Percentiles rank a stretch among this genome's conserved stretches.
These are phyloP conservation scores for Archips xylosteana DNA, from an alignment of 2,888 invertebrate genomes.

Conservation along the genomic window DNA sequence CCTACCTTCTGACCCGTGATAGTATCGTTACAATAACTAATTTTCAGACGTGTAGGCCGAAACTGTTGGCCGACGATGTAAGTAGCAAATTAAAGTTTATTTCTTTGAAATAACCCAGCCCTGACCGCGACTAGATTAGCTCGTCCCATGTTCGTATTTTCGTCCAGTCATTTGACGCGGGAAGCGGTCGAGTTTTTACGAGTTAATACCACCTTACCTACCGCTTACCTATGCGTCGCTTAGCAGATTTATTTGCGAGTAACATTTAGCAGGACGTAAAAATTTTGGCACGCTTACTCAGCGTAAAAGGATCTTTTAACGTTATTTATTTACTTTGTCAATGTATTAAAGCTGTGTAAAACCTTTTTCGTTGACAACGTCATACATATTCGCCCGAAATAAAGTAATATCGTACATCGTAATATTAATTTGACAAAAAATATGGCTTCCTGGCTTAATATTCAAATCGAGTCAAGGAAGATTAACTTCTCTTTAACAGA, in stretches of 20 bases:
- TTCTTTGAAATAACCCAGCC: not conserved
- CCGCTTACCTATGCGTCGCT: not conserved
- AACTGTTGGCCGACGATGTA: slow-evolving; percentile 7
- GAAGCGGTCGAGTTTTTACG: not conserved
- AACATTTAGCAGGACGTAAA: not conserved
- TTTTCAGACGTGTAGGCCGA: slow-evolving; percentile 3
- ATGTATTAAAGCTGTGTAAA: not conserved
- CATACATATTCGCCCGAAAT: not conserved
- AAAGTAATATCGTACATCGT: not conserved
- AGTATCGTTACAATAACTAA: slow-evolving; percentile 24
- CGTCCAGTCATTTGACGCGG: not conserved
- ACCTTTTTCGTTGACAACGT: not conserved
- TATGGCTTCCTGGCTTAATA: not conserved
- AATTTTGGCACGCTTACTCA: not conserved
- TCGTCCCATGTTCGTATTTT: slow-evolving; percentile 16
- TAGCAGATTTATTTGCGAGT: not conserved
- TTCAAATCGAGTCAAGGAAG: not conserved
- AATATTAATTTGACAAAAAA: not conserved
- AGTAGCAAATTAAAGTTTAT: slow-evolving; percentile 8
- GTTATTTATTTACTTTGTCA: not conserved
- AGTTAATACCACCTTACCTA: not conserved
- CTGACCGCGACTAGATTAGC: slow-evolving; percentile 7
- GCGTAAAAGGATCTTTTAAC: not conserved
- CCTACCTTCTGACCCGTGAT: slow-evolving; percentile 5
- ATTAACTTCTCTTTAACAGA: not conserved